Evolutionary conservation across 2,888 invertebrate species (phyloP).

Genomic region (Pristionchus fissidentatus): DNA sequence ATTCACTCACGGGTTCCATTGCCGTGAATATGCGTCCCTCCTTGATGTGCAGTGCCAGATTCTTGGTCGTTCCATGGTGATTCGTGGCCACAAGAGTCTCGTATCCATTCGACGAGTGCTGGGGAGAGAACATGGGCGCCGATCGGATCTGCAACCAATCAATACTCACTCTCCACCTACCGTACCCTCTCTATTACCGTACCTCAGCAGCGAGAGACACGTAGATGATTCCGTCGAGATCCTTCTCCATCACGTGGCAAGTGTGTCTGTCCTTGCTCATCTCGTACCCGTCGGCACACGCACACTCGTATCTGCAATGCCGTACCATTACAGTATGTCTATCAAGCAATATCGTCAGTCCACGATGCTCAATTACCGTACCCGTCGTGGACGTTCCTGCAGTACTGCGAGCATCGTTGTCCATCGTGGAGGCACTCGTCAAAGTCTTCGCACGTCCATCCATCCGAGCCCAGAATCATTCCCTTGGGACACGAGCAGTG

Average conservation of each 20-base stretch:
- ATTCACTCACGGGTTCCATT: conserved; percentile 41
- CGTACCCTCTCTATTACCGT: background rate
- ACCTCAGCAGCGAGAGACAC: conserved; percentile 48
- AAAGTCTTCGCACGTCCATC: conserved; percentile 89
- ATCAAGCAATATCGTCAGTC: background rate
- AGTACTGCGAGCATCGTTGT: conserved; percentile 50
- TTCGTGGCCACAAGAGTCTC: conserved; percentile 31
- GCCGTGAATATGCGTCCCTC: conserved; percentile 22
- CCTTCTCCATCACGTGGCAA: conserved; percentile 53
- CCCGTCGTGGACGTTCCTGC: conserved; percentile 46
- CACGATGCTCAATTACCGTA: conserved; percentile 39
- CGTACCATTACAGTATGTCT: too few relatives aligned
- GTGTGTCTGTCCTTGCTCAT: conserved; percentile 57
- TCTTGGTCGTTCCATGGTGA: conserved; percentile 45
- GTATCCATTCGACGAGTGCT: conserved; percentile 23
- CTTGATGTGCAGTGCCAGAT: background rate
- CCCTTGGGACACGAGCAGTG: conserved; percentile 95
- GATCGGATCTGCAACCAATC: conserved; percentile 46
- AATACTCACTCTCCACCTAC: background rate
- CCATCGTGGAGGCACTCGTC: conserved; percentile 51
- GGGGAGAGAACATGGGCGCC: conserved; percentile 41
- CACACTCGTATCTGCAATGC: conserved; percentile 55
- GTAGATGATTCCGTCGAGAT: conserved; percentile 45
- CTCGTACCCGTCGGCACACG: conserved; percentile 61
- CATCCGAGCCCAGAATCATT: conserved; percentile 94